Percentiles rank a stretch among this genome's conserved stretches.
Evolutionary conservation across 2,888 invertebrate genomes (phyloP).

Genomic region (Stenichneumon culpator): DNA sequence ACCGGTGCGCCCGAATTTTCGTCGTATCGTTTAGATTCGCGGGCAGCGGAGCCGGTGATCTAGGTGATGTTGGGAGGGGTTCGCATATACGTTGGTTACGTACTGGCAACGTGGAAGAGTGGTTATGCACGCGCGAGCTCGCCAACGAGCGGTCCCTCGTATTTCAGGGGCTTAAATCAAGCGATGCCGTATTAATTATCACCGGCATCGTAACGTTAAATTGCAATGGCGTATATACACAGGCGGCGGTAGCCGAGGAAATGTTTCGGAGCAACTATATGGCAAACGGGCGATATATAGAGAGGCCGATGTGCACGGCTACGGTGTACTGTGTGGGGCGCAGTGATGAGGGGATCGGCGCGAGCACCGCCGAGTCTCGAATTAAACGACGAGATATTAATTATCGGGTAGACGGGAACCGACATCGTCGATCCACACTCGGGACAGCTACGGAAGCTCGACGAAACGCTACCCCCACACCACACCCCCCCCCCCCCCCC

Average conservation of each 20-base stretch:
- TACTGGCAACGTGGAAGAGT: slow-evolving; percentile 4
- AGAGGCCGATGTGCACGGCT: neutral
- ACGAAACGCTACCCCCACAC: too few species aligned
- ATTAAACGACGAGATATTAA: slow-evolving; percentile 76
- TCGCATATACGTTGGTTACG: slow-evolving; percentile 16
- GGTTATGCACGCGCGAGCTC: slow-evolving; percentile 34
- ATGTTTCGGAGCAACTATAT: slow-evolving; percentile 60
- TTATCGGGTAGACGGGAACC: slow-evolving; percentile 70
- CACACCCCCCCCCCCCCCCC: too few species aligned
- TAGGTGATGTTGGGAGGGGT: slow-evolving; percentile 21
- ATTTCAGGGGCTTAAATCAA: slow-evolving; percentile 73
- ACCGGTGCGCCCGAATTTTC: slow-evolving; percentile 61
- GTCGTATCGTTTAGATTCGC: slow-evolving; percentile 62
- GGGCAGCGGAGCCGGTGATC: neutral
- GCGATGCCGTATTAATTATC: slow-evolving; percentile 77
- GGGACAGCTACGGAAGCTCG: neutral
- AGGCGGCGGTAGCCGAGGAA: slow-evolving; percentile 54
- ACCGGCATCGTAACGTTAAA: slow-evolving; percentile 71
- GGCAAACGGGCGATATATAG: slow-evolving; percentile 33
- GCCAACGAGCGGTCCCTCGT: slow-evolving; percentile 64
- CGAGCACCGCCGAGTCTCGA: slow-evolving; percentile 63
- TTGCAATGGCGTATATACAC: slow-evolving; percentile 53
- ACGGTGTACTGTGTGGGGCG: neutral
- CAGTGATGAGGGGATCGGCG: slow-evolving; percentile 37
- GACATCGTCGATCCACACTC: slow-evolving; percentile 52